These are phyloP conservation scores for Mormoops blainvillei DNA, from an alignment of 2,113 vertebrate species.

Conservation along the genomic window DNA sequence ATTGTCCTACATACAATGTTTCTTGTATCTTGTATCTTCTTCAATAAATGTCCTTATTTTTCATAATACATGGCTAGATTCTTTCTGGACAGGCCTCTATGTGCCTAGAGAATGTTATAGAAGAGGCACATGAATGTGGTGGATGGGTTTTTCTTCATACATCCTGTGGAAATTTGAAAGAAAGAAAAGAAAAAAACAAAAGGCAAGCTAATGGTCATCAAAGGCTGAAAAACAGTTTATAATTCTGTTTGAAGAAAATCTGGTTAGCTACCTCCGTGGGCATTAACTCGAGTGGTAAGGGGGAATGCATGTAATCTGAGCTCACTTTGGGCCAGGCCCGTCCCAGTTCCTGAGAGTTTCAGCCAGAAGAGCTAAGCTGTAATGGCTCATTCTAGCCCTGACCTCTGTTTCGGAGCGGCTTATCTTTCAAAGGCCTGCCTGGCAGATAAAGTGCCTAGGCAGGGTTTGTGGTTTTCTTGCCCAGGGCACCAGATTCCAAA, in stretches of 20 bases:
- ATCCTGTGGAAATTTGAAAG: not conserved
- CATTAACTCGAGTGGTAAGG: not conserved
- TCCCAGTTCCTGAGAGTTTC: not conserved
- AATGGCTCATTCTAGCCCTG: not conserved
- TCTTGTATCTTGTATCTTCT: too few species aligned
- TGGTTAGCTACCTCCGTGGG: not conserved
- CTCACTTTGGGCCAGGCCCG: not conserved
- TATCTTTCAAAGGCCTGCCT: not conserved
- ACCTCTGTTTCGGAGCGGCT: not conserved
- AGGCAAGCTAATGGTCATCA: not conserved
- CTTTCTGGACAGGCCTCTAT: too few species aligned
- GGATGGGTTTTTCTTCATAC: not conserved
- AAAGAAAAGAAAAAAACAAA: not conserved
- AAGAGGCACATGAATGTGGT: not conserved
- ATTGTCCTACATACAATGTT: too few species aligned
- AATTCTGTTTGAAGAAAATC: not conserved
- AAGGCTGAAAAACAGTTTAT: not conserved
- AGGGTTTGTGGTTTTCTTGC: not conserved
- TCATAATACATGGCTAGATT: too few species aligned
- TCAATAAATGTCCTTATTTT: too few species aligned
- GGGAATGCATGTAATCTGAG: not conserved
- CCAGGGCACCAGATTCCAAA: not conserved
- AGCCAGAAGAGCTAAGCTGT: not conserved
- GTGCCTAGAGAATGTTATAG: not conserved
- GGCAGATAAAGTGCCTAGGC: not conserved